Conservation (phyloP, 2,113 vertebrate species). For the Melanerpes aurifrons region DNA sequence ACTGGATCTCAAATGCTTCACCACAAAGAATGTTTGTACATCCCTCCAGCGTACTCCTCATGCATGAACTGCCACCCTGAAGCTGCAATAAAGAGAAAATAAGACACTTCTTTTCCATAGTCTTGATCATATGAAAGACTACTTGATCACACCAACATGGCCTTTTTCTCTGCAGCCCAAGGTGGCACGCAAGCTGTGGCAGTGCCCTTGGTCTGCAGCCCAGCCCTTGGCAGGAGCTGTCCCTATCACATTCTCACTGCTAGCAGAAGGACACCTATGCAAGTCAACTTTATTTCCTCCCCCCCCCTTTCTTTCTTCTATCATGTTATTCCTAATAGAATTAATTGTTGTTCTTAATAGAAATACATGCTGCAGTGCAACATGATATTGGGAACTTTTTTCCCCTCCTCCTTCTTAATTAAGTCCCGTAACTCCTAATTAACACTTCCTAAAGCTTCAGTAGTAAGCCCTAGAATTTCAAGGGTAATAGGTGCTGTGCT, state of each 20-base stretch:
- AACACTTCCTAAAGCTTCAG: constrained; percentile 29
- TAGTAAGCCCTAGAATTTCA: constrained; percentile 10
- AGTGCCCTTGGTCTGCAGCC: no score
- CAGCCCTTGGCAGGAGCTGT: no score
- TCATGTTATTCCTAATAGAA: background rate
- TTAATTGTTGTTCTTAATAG: background rate
- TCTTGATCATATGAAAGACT: background rate
- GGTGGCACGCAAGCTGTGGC: no score
- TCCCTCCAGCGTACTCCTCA: background rate
- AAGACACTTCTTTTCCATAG: background rate
- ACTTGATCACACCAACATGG: background rate
- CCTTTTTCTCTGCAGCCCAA: no score
- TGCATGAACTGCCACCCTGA: background rate
- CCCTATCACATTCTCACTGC: no score
- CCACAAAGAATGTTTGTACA: background rate
- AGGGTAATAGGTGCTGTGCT: constrained; percentile 8
- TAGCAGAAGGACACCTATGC: background rate
- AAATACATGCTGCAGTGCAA: background rate
- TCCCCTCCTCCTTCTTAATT: background rate
- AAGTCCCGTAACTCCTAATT: constrained; percentile 53
- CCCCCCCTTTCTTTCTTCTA: background rate
- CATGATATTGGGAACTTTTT: background rate
- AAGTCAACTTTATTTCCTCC: background rate
- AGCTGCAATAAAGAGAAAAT: background rate
- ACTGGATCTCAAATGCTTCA: background rate